Base-by-base conservation (phyloP, 2,888 invertebrate species). In the Conistra vaccinii region DNA sequence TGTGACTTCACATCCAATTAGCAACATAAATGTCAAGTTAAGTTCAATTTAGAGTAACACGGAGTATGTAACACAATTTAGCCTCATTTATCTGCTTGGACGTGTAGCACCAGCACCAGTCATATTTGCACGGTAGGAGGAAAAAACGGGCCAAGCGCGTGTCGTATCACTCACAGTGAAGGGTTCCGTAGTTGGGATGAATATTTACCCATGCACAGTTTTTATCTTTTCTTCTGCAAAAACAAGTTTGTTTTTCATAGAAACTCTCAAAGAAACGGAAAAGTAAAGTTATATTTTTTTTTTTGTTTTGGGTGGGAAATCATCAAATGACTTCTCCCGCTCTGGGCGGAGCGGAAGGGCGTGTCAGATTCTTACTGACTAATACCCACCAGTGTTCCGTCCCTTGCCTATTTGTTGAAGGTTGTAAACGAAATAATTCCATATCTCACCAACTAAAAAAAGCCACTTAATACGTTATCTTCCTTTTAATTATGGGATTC, bases 11-110 rank as follows among this genome's bases (percentile, higher is more conserved):
- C 63, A 57, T 78, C 71, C 71, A 83, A 79, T 81, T 69, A 74
- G 60, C 58, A 35, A 42, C 39, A 55, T 55, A 66, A 61, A 60
- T 65, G 80, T 73, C 69, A 73, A 45, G 26, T 58, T 51, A 35
- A 67, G 58, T 80, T 39, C n/a, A 80, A 67, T 58, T 80, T 39
- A 32, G 26, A 75, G 74, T 65, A 68, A 48, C 67, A 69, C n/a
- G 23, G 60, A 61, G 53, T 60, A 62, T 42, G 55, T 42, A 57
- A 71, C 73, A 73, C 72, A 73, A 73, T 85, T 73, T 62, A 74
- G 45, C 39, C 58, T 65, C 60, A 76, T 85, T 84, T 73, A 76
- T 78, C 63, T 68, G 35, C 55, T 68, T 32, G 76, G 69, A 74
- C 72, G 51, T 75, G 71, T 75, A 69, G 62, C 62, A 69, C 69